Base-by-base conservation (phyloP, 2,888 invertebrate species). In the Trissoscelio sp. region DNA sequence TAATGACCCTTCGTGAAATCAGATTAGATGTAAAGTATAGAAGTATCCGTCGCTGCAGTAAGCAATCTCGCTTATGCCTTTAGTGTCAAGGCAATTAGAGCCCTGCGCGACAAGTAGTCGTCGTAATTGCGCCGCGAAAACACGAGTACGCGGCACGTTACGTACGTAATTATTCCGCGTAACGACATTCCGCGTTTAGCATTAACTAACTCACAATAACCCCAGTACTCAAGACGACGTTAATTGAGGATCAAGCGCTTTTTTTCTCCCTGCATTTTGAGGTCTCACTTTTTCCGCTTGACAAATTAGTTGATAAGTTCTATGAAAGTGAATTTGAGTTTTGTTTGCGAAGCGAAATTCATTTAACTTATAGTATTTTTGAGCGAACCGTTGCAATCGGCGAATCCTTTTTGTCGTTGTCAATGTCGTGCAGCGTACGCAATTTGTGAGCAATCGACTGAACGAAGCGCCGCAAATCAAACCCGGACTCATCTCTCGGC, bases 391-490 rank as follows among this genome's bases (percentile, higher is more conserved):
- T 22, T 55, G 64, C 51, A 81, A 79, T 51, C 22, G 60, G 53
- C 44, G 67, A 64, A 62, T 67, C 46, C 60, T 86, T 85, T 85
- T 84, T 85, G 86, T 85, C 85, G 86, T 87, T 87, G 88, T 22
- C 46, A 48, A 83, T 81, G 82, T 86, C 83, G 85, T 73, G 70
- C 79, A 85, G 85, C 85, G 87, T 86, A 86, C 86, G 89, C 89
- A 89, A 91, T 90, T 90, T 88, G 88, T 88, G 88, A 88, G 89
- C 90, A 90, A 90, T 90, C 88, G 90, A 89, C 88, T 88, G 90
- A 89, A 89, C 89, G 90, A 89, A 89, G 88, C 87, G 89, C 89
- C 88, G 89, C 91, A 91, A 91, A 91, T 91, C 90, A 89, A 90
- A 89, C 87, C 86, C 85, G 84, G 67, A 31, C 53, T 64, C 37